Conservation (phyloP, 2,113 vertebrate genomes). For the Pseudopipra pipra region DNA sequence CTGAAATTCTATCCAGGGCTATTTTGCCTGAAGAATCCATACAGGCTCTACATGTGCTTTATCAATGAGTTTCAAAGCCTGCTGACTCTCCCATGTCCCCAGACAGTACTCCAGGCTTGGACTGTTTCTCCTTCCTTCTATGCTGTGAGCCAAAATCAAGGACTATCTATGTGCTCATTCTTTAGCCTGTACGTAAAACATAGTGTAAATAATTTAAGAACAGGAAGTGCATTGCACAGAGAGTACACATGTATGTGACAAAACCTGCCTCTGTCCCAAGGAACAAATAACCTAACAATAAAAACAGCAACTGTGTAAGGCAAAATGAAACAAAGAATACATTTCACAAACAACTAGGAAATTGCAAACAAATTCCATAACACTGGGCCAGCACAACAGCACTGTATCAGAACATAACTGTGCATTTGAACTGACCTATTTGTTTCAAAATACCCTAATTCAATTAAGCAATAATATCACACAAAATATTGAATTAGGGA, state of each 20-base stretch:
- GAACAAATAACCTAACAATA: background rate
- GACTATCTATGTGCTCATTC: background rate
- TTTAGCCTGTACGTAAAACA: background rate
- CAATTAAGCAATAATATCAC: background rate
- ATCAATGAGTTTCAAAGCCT: background rate
- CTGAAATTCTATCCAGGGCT: background rate
- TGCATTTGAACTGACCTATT: background rate
- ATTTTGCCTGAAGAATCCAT: background rate
- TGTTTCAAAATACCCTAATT: background rate
- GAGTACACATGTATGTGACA: rapidly evolving
- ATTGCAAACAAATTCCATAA: background rate
- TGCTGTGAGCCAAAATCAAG: background rate
- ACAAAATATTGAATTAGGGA: background rate
- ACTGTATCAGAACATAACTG: background rate
- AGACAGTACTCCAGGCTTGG: background rate
- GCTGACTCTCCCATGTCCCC: background rate
- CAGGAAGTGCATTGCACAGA: background rate
- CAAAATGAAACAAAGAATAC: background rate
- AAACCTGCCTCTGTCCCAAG: background rate
- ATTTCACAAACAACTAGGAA: background rate
- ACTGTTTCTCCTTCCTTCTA: background rate
- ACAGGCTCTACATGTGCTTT: background rate
- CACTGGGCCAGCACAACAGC: background rate
- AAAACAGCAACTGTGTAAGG: background rate
- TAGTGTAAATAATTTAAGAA: background rate